Conservation (phyloP, 2,113 vertebrate species). For the Cnemophilus loriae region DNA sequence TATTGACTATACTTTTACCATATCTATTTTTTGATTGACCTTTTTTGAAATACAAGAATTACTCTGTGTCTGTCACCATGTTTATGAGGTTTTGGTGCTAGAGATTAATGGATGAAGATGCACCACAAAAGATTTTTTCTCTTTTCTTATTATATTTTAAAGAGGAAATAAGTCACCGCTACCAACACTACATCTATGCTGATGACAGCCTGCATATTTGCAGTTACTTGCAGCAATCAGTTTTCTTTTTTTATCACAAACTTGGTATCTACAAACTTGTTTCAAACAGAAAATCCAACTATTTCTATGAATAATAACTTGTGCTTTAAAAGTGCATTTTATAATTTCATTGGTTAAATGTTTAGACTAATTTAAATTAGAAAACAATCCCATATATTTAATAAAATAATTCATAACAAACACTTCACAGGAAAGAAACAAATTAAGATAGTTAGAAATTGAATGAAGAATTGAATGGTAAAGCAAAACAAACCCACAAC, state of each 20-base stretch:
- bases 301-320: background rate
- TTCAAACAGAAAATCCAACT: background rate
- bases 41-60: conserved; percentile 50
- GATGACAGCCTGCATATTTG: background rate
- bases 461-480: background rate
- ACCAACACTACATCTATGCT: background rate
- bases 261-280: background rate
- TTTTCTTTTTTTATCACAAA: background rate
- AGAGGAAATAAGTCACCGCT: background rate
- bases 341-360: background rate
- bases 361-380: background rate
- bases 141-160: background rate
- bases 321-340: background rate
- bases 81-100: conserved; percentile 11
- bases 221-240: background rate
- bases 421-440: background rate
- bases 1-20: conserved; percentile 47
- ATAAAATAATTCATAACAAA: background rate
- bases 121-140: background rate
- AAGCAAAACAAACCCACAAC: background rate
- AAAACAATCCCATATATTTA: background rate
- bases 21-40: conserved; percentile 49
- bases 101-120: conserved; percentile 24
- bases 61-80: background rate
- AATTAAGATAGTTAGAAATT: background rate